Evolutionary conservation across 1,140 invertebrate genomes (phyloP).

Genomic region (Portunus trituberculatus): DNA sequence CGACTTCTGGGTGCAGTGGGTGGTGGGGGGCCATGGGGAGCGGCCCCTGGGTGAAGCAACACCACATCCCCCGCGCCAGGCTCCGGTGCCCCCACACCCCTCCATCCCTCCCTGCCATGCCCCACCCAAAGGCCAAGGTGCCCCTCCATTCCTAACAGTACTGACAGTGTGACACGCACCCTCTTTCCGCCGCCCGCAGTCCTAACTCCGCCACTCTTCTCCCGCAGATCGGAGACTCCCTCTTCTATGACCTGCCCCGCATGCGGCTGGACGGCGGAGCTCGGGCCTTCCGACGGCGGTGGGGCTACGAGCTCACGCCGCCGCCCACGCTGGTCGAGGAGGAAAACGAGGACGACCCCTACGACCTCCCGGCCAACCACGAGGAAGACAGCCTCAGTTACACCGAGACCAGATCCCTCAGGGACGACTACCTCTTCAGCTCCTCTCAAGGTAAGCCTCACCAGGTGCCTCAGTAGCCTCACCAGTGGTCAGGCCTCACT

Average conservation of each 20-base stretch:
- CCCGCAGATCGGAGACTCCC: slow-evolving; percentile 83
- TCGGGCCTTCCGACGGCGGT: slow-evolving; percentile 83
- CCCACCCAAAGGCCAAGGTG: not conserved
- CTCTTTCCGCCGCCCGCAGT: not conserved
- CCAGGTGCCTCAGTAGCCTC: too few relatives aligned
- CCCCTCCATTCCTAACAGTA: not conserved
- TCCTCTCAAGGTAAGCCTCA: slow-evolving; percentile 70
- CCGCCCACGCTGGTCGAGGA: slow-evolving; percentile 85
- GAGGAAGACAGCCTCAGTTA: slow-evolving; percentile 76
- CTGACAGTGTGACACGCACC: not conserved
- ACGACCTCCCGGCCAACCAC: slow-evolving; percentile 80
- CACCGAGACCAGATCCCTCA: slow-evolving; percentile 76
- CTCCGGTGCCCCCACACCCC: slow-evolving; percentile 32
- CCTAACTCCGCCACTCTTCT: not conserved
- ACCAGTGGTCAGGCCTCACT: too few relatives aligned
- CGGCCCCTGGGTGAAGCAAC: not conserved
- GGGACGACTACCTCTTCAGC: slow-evolving; percentile 76
- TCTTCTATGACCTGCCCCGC: slow-evolving; percentile 85
- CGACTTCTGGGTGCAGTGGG: not conserved
- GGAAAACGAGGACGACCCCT: slow-evolving; percentile 79
- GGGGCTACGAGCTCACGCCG: slow-evolving; percentile 85
- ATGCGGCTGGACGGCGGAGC: slow-evolving; percentile 86
- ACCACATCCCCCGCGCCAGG: slow-evolving; percentile 60
- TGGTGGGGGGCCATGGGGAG: not conserved
- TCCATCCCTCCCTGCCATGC: not conserved